phyloP scores from a whole-genome alignment of 2,888 invertebrate species.

The Conus canariensis region DNA sequence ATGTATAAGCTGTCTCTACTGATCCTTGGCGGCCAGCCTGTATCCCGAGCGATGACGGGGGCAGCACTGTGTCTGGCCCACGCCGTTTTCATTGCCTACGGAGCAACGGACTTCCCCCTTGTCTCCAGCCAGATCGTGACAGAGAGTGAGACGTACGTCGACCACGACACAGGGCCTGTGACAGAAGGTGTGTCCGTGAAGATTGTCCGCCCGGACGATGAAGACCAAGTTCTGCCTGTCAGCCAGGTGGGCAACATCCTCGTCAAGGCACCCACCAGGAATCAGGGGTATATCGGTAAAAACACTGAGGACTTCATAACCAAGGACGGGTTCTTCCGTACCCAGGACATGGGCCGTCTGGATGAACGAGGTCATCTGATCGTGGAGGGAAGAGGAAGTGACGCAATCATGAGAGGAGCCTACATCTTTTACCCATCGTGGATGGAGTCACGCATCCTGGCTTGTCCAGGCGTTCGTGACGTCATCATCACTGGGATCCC shows the following conservation, averaged over 20 bases:
- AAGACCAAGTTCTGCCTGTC: neutral
- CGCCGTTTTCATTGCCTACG: neutral
- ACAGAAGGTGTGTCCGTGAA: neutral
- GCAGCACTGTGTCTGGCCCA: neutral
- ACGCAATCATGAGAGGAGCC: conserved; percentile 41
- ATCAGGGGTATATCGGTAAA: conserved; percentile 7
- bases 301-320: neutral
- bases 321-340: conserved; percentile 33
- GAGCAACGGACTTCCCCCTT: neutral
- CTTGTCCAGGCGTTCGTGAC: conserved; percentile 24
- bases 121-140: neutral
- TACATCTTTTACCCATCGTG: conserved; percentile 44
- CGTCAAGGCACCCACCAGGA: neutral
- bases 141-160: conserved; percentile 5
- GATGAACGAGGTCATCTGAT: conserved; percentile 33
- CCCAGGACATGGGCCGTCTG: conserved; percentile 36
- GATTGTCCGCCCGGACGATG: conserved; percentile 35
- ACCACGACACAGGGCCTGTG: conserved; percentile 25
- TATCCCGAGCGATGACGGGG: neutral
- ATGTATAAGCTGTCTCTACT: neutral
- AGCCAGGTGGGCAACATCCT: conserved; percentile 24
- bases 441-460: conserved; percentile 37
- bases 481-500: conserved; percentile 38
- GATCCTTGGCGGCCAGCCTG: neutral
- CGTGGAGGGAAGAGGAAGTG: conserved; percentile 30